phyloP scores from a whole-genome alignment of 1,140 invertebrate species.

The Drosophila micromelanica region DNA sequence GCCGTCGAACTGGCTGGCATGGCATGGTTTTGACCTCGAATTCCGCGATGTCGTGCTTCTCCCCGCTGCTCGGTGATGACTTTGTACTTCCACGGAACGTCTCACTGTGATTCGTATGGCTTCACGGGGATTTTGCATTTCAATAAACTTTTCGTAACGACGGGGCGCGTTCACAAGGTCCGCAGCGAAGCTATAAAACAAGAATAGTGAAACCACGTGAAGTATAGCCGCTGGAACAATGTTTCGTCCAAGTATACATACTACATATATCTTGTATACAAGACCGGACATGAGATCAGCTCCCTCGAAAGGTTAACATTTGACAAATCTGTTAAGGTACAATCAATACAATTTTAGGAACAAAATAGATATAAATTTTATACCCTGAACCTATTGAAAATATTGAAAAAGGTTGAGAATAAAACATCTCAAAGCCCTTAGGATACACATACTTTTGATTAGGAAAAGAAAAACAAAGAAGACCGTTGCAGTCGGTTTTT shows the following conservation, averaged over 20 bases:
- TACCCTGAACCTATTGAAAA: too few relatives aligned
- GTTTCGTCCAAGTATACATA: too few relatives aligned
- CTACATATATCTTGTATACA: too few relatives aligned
- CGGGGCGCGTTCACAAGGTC: slow-evolving; percentile 38
- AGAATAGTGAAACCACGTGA: slow-evolving; percentile 20
- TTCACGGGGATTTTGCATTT: slow-evolving; percentile 77
- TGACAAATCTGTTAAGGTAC: too few relatives aligned
- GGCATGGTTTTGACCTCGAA: slow-evolving; percentile 70
- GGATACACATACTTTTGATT: too few relatives aligned
- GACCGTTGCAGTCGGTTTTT: too few relatives aligned
- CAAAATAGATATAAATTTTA: too few relatives aligned
- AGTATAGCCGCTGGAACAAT: not conserved
- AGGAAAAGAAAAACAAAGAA: too few relatives aligned
- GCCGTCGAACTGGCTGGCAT: slow-evolving; percentile 52
- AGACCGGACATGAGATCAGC: not conserved
- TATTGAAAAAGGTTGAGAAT: too few relatives aligned
- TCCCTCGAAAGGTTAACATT: too few relatives aligned
- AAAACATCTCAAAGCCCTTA: too few relatives aligned
- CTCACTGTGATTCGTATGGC: slow-evolving; percentile 76
- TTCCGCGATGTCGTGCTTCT: slow-evolving; percentile 31
- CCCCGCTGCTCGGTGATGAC: slow-evolving; percentile 48
- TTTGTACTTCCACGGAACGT: slow-evolving; percentile 42
- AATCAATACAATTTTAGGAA: too few relatives aligned
- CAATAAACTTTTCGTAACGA: slow-evolving; percentile 47
- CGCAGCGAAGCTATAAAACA: slow-evolving; percentile 12